phyloP scores from a whole-genome alignment of 2,113 vertebrate species.

The Cyanoderma ruficeps region DNA sequence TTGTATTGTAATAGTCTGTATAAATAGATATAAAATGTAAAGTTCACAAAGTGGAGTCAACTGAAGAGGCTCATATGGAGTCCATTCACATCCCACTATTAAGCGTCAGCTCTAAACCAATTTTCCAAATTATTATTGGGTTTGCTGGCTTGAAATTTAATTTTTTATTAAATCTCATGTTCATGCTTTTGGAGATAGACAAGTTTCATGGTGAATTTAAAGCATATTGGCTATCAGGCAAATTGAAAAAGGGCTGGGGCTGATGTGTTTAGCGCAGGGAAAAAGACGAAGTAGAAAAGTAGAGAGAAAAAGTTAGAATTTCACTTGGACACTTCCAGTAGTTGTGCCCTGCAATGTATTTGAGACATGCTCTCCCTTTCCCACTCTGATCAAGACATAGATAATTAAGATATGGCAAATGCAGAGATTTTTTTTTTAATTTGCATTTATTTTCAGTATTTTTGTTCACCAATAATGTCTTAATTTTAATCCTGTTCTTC shows the following conservation, averaged over 20 bases:
- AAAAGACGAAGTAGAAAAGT: not conserved
- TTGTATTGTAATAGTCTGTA: not conserved
- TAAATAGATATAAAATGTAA: not conserved
- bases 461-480: not conserved
- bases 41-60: not conserved
- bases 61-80: not conserved
- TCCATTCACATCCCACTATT: not conserved
- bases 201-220: conserved; percentile 34
- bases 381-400: not conserved
- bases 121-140: conserved; percentile 36
- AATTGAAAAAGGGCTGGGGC: not conserved
- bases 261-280: not conserved
- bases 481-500: not conserved
- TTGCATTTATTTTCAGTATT: not conserved
- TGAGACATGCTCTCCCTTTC: accelerated
- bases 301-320: not conserved
- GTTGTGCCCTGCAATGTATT: not conserved
- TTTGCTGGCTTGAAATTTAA: conserved; percentile 23
- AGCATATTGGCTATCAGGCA: not conserved
- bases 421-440: not conserved
- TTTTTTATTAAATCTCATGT: not conserved
- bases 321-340: not conserved
- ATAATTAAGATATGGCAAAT: not conserved
- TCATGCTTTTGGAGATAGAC: not conserved
- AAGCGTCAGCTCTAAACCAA: not conserved